A percentile compares a stretch with the other conserved stretches of the same genome.
Evolutionary conservation across 2,888 invertebrate genomes (phyloP).

Genomic region (Drosophila incognita): DNA sequence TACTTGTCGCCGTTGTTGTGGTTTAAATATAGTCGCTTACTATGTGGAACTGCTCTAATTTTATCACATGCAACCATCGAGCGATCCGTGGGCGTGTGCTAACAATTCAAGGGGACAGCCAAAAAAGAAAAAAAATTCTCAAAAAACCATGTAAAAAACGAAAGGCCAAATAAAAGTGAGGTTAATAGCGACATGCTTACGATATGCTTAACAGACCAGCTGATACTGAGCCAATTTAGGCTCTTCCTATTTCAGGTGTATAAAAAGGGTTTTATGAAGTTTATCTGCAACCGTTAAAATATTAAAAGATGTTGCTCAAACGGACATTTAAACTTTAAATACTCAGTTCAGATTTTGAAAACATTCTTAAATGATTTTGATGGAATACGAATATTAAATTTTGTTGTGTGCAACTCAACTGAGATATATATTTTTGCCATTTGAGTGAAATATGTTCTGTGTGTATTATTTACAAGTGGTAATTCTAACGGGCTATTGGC

Average conservation of each 20-base stretch:
- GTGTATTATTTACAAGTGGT: conserved; percentile 41
- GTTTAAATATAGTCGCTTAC: conserved; percentile 50
- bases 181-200: conserved; percentile 35
- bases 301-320: background rate
- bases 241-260: background rate
- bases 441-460: conserved; percentile 26
- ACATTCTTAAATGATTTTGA: background rate
- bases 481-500: conserved; percentile 46
- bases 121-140: background rate
- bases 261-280: background rate
- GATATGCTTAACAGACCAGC: conserved; percentile 39
- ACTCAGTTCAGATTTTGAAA: background rate
- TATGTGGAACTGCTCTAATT: conserved; percentile 65
- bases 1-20: conserved; percentile 47
- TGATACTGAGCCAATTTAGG: background rate
- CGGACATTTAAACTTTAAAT: background rate
- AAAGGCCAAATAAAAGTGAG: conserved; percentile 25
- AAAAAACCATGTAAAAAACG: conserved; percentile 13
- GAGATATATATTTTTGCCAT: conserved; percentile 11
- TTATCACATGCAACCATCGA: conserved; percentile 76
- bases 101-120: conserved; percentile 15
- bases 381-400: background rate
- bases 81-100: conserved; percentile 47
- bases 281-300: background rate
- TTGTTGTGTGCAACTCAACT: background rate